Base-by-base conservation (phyloP, 2,888 invertebrate genomes). In the Plebejus melissa region DNA sequence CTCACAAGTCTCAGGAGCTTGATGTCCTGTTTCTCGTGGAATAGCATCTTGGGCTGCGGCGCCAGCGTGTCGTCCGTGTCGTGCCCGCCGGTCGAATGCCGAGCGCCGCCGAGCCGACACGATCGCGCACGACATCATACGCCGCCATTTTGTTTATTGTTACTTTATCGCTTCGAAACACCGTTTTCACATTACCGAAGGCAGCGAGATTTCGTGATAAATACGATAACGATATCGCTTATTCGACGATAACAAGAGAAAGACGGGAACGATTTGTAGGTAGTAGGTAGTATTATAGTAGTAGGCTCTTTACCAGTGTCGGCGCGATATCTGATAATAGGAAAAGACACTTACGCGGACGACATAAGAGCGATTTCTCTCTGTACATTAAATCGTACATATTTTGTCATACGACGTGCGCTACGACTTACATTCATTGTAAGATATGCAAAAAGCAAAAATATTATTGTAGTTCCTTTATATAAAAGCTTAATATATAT, bases 1-100 rank as follows among this genome's bases (percentile, higher is more conserved):
- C 84, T 85, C 4, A 93, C 93, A 2, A 88, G 81, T 11, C 81
- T 81, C 57, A 93, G 90, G 4, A 93, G 83, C 75, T 87, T 86
- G 6, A 88, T 76, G 76, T 93, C 92, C 9, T 87, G 79, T 79
- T 84, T 87, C 60, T 89, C 88, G 78, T 85, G 79, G 71, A 81
- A 81, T 50, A 81, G 74, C 81, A 81, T 80, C 65, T 74, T 74
- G 0, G 65, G 65, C 46, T 60, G 69, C 4, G 74, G 65, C 74
- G 74, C 69, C 76, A 72, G 71, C 75, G 54, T 74, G 75, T 74
- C 75, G 70, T 69, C 74, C 0, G 70, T 22, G 76, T 78, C 77
- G 77, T 77, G 75, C 70, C 54, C 69, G 16, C 22, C 38, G 72
- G 46, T 74, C 74, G 74, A 65, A 41, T 28, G 57, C 74, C 60